These are phyloP conservation scores for Zelleria hepariella DNA, from an alignment of 2,888 invertebrate genomes.

Conservation along the genomic window DNA sequence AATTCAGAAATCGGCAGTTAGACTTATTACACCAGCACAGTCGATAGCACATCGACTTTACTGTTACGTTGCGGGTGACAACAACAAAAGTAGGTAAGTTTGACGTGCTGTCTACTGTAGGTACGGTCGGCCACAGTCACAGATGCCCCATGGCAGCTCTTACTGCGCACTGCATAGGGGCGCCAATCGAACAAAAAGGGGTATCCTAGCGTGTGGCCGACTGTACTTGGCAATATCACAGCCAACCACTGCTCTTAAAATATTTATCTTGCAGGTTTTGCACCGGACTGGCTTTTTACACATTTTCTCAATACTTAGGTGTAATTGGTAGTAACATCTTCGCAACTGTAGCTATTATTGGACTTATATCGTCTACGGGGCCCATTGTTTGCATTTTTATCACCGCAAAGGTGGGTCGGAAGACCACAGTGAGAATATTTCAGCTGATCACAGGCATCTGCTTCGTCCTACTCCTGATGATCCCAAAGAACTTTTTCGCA, in stretches of 20 bases:
- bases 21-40: too few relatives aligned
- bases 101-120: not conserved
- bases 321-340: constrained; percentile 68
- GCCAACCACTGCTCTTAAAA: not conserved
- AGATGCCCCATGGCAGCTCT: too few relatives aligned
- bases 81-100: not conserved
- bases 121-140: too few relatives aligned
- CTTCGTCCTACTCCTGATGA: constrained; percentile 59
- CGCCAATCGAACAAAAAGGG: too few relatives aligned
- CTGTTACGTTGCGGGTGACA: too few relatives aligned
- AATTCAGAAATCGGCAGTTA: too few relatives aligned
- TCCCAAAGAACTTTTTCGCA: constrained; percentile 49
- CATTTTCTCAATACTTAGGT: constrained; percentile 73
- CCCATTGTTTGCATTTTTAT: constrained; percentile 64
- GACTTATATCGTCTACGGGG: constrained; percentile 68
- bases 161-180: too few relatives aligned
- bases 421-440: constrained; percentile 57
- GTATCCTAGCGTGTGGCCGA: too few relatives aligned
- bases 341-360: constrained; percentile 64
- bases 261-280: constrained; percentile 58
- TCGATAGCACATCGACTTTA: too few relatives aligned
- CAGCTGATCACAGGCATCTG: constrained; percentile 60
- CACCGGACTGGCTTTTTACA: constrained; percentile 70
- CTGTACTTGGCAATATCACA: too few relatives aligned
- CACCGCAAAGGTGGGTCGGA: constrained; percentile 62